Evolutionary conservation across 2,888 invertebrate species (phyloP), one percentile per base, ranked within the genome.

Genomic region (Drosophila subquinaria): DNA sequence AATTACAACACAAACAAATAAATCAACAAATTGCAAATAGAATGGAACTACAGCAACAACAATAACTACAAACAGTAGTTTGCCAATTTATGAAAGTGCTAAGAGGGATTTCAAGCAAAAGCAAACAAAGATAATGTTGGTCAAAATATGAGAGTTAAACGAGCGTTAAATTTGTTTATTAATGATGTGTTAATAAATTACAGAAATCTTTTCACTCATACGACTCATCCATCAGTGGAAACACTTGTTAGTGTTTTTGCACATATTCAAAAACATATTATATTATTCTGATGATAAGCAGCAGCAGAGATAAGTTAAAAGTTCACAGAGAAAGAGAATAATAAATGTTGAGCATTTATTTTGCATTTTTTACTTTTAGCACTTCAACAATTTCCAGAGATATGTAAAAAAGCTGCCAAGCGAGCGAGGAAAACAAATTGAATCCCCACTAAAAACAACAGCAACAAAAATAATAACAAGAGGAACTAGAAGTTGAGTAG

Each of bases 161-260:
- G 62, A 72, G 71, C 74, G 59, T 72, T 38, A 72, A 76, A 82
- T 76, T 73, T 81, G 75, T 69, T 74, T 78, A 78, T 85, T 78
- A 88, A 85, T 88, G 74, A 60, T 61, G 63, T 61, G 63, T 67
- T 71, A 80, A 89, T 87, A 80, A 89, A 84, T 80, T 80, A 88
- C 63, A 81, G 45, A 79, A 82, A 87, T 82, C 70, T 72, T 85
- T 81, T 82, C 35, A 48, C n/a, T n/a, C n/a, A n/a, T n/a, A n/a
- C n/a, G n/a, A 36, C 66, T 48, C 81, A 79, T 73, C 69, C 62
- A 76, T 88, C 81, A 81, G 63, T 62, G 68, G 65, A 69, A 65
- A 68, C 72, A 75, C 70, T 76, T 71, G 55, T 62, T 57, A 64
- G 56, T 36, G 56, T 48, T 57, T 69, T 73, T 81, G 68, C 74